phyloP scores from a whole-genome alignment of 2,113 vertebrate genomes.

The Xiphophorus maculatus region DNA sequence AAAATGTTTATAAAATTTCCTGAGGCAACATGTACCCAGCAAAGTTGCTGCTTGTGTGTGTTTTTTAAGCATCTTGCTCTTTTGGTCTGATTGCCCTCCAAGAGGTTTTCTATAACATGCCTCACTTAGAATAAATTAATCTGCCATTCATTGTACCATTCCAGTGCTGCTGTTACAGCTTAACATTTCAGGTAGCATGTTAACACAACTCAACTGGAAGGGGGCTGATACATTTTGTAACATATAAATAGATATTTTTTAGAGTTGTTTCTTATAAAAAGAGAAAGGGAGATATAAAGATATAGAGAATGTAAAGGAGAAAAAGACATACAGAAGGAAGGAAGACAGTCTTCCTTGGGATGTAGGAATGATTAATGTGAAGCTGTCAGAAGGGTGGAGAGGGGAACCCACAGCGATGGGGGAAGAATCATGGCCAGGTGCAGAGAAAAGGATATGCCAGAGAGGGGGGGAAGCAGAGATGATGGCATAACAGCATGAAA shows the following conservation, averaged over 20 bases:
- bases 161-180: not conserved
- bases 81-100: constrained; percentile 7
- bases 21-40: constrained; percentile 3
- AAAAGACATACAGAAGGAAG: constrained; percentile 27
- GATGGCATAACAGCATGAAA: constrained; percentile 37
- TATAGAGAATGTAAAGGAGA: constrained; percentile 8
- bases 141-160: constrained; percentile 5
- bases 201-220: constrained; percentile 16
- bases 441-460: constrained; percentile 60
- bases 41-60: not conserved
- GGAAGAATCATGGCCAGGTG: constrained; percentile 69
- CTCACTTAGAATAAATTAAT: constrained; percentile 26
- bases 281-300: constrained; percentile 11
- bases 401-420: constrained; percentile 70
- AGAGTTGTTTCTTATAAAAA: not conserved
- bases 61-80: constrained; percentile 5
- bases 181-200: constrained; percentile 23
- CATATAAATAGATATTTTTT: not conserved
- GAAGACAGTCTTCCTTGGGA: constrained; percentile 57
- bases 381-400: constrained; percentile 74
- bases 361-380: constrained; percentile 78
- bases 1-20: constrained; percentile 18
- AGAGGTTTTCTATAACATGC: constrained; percentile 7
- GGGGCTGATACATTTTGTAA: constrained; percentile 4
- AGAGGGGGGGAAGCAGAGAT: constrained; percentile 19